Evolutionary conservation across 2,113 vertebrate genomes (phyloP), one percentile per base, ranked within the genome.

Genomic region (Equus quagga): DNA sequence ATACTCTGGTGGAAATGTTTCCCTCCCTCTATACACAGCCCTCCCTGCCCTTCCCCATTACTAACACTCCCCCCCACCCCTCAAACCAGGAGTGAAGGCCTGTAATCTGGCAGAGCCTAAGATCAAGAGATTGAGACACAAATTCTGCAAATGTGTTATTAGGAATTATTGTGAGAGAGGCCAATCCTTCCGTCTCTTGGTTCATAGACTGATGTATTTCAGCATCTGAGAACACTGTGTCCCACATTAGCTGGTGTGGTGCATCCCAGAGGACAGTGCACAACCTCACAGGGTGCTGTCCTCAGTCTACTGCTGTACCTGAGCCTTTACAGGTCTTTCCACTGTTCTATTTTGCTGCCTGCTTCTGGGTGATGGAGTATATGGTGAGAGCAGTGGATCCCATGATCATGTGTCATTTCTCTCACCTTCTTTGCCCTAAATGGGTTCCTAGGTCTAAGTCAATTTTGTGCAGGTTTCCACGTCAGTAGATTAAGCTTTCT

Each of bases 391-490:
- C 6, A 54, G 58, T 33, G 33, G 33, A 73, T 11, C 4, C 19
- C 18, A 51, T 51, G 33, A 46, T 76, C 33, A 31, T 62, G 49
- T 33, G 58, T 9, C 24, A 76, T 65, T 75, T 81, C 31, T 73
- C 21, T 54, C 31, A 81, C 41, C n/a, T 82, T 89, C n/a, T 83
- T 83, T 90, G 33, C 60, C 54, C 24, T 56, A 76, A 76, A 65
- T n/a, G 8, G 8, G 6, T 46, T 7, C 26, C 12, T 75, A 44
- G 7, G 36, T 67, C 44, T 58, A 31, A 84, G 70, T 28, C 60
- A 72, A 62, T 67, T 95, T 90, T 84, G 70, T 46, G 28, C 36
- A 67, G 28, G 28, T 76, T 83, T 28, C 28, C 44, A n/a, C 7
- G 26, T 2, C 46, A 44, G 44, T 15, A 65, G 21, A 90, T 67